Conservation (phyloP, 2,888 invertebrate genomes). For the Brachycybe producta region DNA sequence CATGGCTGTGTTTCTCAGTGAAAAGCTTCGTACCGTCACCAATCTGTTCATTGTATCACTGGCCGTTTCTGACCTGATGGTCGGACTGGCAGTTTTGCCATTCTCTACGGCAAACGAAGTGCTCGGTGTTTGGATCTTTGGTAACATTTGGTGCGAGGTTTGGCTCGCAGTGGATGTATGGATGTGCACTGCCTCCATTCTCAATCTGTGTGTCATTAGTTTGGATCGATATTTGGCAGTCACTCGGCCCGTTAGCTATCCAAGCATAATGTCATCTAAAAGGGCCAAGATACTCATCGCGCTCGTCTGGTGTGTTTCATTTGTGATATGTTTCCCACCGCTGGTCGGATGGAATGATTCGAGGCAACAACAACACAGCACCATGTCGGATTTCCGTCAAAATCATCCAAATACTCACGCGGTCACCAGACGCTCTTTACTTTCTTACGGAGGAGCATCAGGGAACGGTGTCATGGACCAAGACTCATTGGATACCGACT, state of each 20-base stretch:
- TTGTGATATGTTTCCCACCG: constrained; percentile 92
- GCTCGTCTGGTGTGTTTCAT: constrained; percentile 85
- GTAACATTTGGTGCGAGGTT: constrained; percentile 87
- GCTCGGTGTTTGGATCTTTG: constrained; percentile 94
- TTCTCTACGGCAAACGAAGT: constrained; percentile 96
- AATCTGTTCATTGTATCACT: constrained; percentile 88
- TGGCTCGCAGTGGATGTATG: constrained; percentile 97
- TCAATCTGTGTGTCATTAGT: constrained; percentile 95
- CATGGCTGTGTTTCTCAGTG: constrained; percentile 91
- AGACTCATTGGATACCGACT: too few relatives aligned
- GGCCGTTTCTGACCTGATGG: constrained; percentile 93
- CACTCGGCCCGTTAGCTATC: constrained; percentile 56
- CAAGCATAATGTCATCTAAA: constrained; percentile 76
- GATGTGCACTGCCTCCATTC: constrained; percentile 97
- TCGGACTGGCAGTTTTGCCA: constrained; percentile 94
- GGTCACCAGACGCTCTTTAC: too few relatives aligned
- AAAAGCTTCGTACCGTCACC: constrained; percentile 73
- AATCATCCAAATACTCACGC: too few relatives aligned
- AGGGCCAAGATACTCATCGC: constrained; percentile 77
- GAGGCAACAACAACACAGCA: too few relatives aligned
- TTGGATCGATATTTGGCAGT: constrained; percentile 77
- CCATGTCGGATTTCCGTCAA: too few relatives aligned
- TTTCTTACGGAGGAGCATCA: too few relatives aligned
- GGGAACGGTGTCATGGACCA: too few relatives aligned
- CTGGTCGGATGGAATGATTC: constrained; percentile 80